Conservation (phyloP, 2,113 vertebrate genomes). For the Pelmatolapia mariae region DNA sequence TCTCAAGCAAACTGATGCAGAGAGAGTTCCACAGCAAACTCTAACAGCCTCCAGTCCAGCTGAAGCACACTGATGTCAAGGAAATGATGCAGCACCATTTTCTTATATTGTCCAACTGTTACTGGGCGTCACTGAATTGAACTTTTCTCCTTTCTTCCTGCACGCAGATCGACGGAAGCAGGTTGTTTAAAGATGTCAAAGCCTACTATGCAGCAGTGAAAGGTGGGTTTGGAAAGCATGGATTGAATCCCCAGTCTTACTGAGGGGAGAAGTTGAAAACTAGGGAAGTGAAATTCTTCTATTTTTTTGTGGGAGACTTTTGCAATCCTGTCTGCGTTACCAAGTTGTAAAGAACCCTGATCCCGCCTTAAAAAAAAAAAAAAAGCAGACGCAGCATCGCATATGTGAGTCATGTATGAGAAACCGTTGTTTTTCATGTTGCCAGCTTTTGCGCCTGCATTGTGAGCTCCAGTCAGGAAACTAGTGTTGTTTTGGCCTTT, state of each 20-base stretch:
- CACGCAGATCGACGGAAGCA: constrained; percentile 79
- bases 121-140: not conserved
- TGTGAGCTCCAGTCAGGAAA: constrained; percentile 24
- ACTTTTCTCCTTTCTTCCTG: not conserved
- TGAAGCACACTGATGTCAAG: not conserved
- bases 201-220: constrained; percentile 82
- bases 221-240: constrained; percentile 65
- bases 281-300: constrained; percentile 31
- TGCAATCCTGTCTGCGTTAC: constrained; percentile 17
- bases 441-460: not conserved
- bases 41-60: not conserved
- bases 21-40: not conserved
- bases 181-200: constrained; percentile 87
- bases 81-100: not conserved
- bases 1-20: not conserved
- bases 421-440: not conserved
- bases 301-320: constrained; percentile 10
- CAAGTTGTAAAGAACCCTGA: not conserved
- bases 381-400: not conserved
- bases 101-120: not conserved
- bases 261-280: not conserved
- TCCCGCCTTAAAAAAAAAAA: not conserved
- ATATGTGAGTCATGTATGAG: not conserved
- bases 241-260: not conserved
- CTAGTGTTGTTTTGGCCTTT: constrained; percentile 47